Evolutionary conservation across 2,888 invertebrate species (phyloP).

Genomic region (Xestia c-nigrum): DNA sequence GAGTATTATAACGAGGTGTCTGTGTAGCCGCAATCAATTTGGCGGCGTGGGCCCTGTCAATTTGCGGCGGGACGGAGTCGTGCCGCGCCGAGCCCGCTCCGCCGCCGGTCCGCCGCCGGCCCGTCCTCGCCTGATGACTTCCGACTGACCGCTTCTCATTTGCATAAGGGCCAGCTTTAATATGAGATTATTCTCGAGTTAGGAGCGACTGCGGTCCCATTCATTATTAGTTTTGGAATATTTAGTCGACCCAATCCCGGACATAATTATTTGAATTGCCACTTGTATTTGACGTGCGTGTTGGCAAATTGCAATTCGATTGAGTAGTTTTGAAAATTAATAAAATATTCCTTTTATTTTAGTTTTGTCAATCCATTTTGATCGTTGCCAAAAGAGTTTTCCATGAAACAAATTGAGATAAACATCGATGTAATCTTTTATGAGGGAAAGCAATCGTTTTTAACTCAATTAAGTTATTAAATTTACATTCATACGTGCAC

Average conservation of each 20-base stretch:
- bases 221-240: slow-evolving; percentile 88
- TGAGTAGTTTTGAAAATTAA: slow-evolving; percentile 31
- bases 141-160: slow-evolving; percentile 89
- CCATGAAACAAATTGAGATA: slow-evolving; percentile 7
- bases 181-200: slow-evolving; percentile 88
- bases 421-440: not conserved
- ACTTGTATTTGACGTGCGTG: slow-evolving; percentile 75
- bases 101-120: slow-evolving; percentile 62
- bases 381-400: not conserved
- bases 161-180: slow-evolving; percentile 89
- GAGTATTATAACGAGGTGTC: slow-evolving; percentile 81
- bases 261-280: slow-evolving; percentile 80
- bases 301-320: slow-evolving; percentile 73
- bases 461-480: not conserved
- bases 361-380: not conserved
- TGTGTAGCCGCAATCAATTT: slow-evolving; percentile 85
- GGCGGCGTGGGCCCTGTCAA: slow-evolving; percentile 82
- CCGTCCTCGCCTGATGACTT: slow-evolving; percentile 84
- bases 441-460: not conserved
- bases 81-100: slow-evolving; percentile 59
- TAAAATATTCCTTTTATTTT: slow-evolving; percentile 11
- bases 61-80: slow-evolving; percentile 74
- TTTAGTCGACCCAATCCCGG: slow-evolving; percentile 80
- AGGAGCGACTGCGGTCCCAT: slow-evolving; percentile 80
- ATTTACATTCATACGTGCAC: slow-evolving; percentile 5